phyloP scores from a whole-genome alignment of 2,888 invertebrate species.

The Lamellibrachia satsuma region DNA sequence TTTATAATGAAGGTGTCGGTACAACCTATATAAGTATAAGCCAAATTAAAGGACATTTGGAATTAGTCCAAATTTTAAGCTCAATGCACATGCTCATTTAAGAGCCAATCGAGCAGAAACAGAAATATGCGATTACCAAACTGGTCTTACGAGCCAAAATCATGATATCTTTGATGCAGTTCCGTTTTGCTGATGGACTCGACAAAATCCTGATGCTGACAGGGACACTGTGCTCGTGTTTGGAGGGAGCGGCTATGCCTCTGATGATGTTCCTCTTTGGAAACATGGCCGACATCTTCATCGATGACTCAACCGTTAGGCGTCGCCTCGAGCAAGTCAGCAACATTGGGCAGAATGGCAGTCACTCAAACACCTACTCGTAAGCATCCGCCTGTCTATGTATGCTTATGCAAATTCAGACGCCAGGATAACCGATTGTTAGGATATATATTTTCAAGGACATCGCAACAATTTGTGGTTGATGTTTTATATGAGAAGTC shows the following conservation, averaged over 20 bases:
- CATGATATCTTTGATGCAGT: slow-evolving; percentile 24
- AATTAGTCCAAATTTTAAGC: too few relatives aligned
- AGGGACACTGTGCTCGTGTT: slow-evolving; percentile 33
- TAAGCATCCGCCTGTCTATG: background rate
- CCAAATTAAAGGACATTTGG: too few relatives aligned
- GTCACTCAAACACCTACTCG: background rate
- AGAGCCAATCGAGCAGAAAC: too few relatives aligned
- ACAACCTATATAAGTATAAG: too few relatives aligned
- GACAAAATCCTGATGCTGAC: slow-evolving; percentile 32
- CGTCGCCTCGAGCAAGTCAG: background rate
- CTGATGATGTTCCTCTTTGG: slow-evolving; percentile 27
- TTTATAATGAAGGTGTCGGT: too few relatives aligned
- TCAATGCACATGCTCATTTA: too few relatives aligned
- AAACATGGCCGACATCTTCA: slow-evolving; percentile 22
- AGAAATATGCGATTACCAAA: background rate
- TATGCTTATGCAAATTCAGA: background rate
- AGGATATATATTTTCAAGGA: background rate
- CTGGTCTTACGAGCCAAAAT: background rate
- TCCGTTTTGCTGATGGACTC: slow-evolving; percentile 33
- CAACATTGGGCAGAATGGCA: background rate
- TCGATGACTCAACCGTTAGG: slow-evolving; percentile 14
- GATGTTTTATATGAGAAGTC: too few relatives aligned
- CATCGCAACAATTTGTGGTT: too few relatives aligned
- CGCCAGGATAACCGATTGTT: background rate
- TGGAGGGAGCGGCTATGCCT: slow-evolving; percentile 32